Conservation (phyloP, 1,140 invertebrate species). For the Leptestheria dahalacensis region DNA sequence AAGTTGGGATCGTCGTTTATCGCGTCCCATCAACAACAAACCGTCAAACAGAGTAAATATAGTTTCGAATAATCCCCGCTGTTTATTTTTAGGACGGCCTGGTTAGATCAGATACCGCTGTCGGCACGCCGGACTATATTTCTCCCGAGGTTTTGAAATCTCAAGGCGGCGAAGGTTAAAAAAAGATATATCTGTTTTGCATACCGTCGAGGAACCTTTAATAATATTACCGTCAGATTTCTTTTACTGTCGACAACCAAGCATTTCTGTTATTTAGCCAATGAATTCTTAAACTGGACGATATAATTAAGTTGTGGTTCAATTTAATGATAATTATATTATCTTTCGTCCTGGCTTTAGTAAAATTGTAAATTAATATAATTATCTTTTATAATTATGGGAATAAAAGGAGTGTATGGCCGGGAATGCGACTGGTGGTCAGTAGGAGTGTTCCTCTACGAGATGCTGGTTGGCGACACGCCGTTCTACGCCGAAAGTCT, state of each 20-base stretch:
- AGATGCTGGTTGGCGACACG: constrained; percentile 97
- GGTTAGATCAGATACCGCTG: constrained; percentile 90
- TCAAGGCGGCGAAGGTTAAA: constrained; percentile 75
- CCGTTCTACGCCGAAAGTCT: constrained; percentile 98
- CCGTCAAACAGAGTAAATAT: too few relatives aligned
- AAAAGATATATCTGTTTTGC: background rate
- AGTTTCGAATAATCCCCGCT: constrained; percentile 7
- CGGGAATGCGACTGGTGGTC: constrained; percentile 99
- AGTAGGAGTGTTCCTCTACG: constrained; percentile 94
- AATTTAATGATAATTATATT: too few relatives aligned
- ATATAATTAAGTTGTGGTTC: too few relatives aligned
- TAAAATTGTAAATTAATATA: too few relatives aligned
- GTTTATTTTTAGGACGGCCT: constrained; percentile 56
- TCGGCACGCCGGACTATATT: constrained; percentile 98
- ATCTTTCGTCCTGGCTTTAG: too few relatives aligned
- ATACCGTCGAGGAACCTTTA: background rate
- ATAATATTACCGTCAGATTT: background rate
- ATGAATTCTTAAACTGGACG: too few relatives aligned
- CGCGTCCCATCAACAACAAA: too few relatives aligned
- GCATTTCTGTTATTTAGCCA: too few relatives aligned
- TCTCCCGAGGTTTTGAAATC: constrained; percentile 96
- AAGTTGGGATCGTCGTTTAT: too few relatives aligned
- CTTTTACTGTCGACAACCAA: too few relatives aligned
- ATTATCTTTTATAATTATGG: too few relatives aligned
- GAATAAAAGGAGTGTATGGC: constrained; percentile 58